These are phyloP conservation scores for Phyto melanocephala DNA, from an alignment of 2,888 invertebrate species.

Conservation along the genomic window DNA sequence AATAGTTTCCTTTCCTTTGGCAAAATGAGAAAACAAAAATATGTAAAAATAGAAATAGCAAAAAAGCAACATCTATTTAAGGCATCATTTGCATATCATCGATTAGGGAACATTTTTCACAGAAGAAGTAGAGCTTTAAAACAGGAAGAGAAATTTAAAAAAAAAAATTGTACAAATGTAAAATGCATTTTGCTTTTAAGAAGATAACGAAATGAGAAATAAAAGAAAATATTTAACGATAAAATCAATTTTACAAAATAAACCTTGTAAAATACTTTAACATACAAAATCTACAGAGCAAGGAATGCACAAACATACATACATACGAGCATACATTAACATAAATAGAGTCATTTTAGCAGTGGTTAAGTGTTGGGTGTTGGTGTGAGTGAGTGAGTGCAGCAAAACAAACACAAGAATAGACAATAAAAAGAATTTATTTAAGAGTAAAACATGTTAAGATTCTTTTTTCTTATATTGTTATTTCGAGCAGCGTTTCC, in stretches of 20 bases:
- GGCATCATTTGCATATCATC: slow-evolving; percentile 59
- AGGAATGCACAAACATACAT: not conserved
- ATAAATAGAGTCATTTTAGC: not conserved
- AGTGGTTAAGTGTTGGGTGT: not conserved
- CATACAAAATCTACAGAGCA: not conserved
- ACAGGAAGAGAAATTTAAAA: not conserved
- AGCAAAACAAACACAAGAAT: slow-evolving; percentile 16
- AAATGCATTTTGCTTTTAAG: slow-evolving; percentile 11
- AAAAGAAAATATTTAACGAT: not conserved
- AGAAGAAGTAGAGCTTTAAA: slow-evolving; percentile 25
- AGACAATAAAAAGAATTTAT: slow-evolving; percentile 48
- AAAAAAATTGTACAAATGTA: not conserved
- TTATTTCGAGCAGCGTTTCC: slow-evolving; percentile 3
- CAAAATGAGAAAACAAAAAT: not conserved
- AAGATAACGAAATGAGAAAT: not conserved
- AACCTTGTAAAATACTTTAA: slow-evolving; percentile 28
- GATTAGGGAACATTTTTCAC: slow-evolving; percentile 42
- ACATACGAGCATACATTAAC: not conserved
- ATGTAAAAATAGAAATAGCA: not conserved
- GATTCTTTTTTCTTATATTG: not conserved
- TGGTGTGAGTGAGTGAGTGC: not conserved
- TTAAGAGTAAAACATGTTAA: slow-evolving; percentile 45
- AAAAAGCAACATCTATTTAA: slow-evolving; percentile 44
- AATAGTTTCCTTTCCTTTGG: slow-evolving; percentile 34
- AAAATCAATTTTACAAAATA: slow-evolving; percentile 59